Evolutionary conservation across 2,797 vertebrate species (phyloP).

Genomic region (Hozukius guyotensis): DNA sequence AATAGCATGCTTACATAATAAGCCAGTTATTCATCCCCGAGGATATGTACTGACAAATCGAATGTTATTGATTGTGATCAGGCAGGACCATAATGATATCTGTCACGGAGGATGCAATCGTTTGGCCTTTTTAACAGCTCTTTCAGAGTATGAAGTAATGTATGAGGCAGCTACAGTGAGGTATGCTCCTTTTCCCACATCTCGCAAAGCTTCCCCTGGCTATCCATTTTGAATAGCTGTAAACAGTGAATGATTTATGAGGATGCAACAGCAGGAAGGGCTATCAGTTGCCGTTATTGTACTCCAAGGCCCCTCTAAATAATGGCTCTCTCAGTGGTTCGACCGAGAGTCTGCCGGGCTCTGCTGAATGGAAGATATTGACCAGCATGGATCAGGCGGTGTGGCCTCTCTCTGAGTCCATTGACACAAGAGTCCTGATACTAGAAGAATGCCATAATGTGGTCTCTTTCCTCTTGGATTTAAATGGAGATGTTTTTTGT

Average conservation of each 20-base stretch:
- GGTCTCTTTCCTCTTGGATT: neutral
- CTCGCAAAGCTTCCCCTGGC: conserved; percentile 33
- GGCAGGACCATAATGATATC: conserved; percentile 18
- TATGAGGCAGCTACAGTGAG: conserved; percentile 23
- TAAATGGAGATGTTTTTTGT: neutral
- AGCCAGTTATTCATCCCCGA: conserved; percentile 13
- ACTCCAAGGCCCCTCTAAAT: conserved; percentile 65
- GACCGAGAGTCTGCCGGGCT: conserved; percentile 44
- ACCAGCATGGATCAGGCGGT: conserved; percentile 57
- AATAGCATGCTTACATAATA: conserved; percentile 20
- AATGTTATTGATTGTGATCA: conserved; percentile 42
- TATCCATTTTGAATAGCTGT: conserved; percentile 49
- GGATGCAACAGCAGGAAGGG: conserved; percentile 62
- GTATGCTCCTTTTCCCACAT: conserved; percentile 19
- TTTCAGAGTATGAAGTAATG: conserved; percentile 31
- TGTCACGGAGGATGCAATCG: conserved; percentile 10
- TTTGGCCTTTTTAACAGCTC: conserved; percentile 32
- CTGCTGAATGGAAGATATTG: conserved; percentile 70
- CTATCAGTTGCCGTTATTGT: conserved; percentile 73
- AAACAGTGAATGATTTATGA: conserved; percentile 75
- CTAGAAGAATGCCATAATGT: conserved; percentile 20
- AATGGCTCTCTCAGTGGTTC: conserved; percentile 56
- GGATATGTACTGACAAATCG: conserved; percentile 30
- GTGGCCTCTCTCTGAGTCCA: conserved; percentile 34
- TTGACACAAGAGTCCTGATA: conserved; percentile 31